Conservation (phyloP, 2,797 vertebrate species). For the Protosalanx chinensis region DNA sequence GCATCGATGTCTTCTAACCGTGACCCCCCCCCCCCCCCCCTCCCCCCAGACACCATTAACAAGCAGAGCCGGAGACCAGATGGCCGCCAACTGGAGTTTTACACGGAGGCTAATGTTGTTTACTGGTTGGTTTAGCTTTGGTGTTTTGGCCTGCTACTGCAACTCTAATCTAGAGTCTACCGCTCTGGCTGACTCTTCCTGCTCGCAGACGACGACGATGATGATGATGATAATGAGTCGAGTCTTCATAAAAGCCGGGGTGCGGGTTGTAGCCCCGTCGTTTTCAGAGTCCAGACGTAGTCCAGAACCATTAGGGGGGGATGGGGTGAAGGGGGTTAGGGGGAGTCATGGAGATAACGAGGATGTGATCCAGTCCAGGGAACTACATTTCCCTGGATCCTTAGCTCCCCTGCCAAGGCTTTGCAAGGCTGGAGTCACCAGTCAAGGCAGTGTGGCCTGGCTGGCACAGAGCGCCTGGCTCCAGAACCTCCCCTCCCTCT, state of each 20-base stretch:
- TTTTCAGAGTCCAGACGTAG: neutral
- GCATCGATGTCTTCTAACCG: neutral
- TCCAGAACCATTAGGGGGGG: neutral
- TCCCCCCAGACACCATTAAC: neutral
- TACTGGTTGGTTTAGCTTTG: neutral
- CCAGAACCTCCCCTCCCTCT: slow-evolving; percentile 46
- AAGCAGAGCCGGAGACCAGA: slow-evolving; percentile 54
- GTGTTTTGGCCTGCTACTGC: neutral
- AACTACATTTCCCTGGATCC: slow-evolving; percentile 49
- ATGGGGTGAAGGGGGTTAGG: neutral
- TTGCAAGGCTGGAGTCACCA: slow-evolving; percentile 34
- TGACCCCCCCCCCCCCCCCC: neutral
- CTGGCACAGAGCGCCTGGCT: neutral
- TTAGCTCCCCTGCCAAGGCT: slow-evolving; percentile 31
- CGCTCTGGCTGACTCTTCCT: too few species aligned
- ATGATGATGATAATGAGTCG: too few species aligned
- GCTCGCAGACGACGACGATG: too few species aligned
- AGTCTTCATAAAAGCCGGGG: too few species aligned
- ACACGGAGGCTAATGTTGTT: slow-evolving; percentile 9
- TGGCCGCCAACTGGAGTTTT: slow-evolving; percentile 3
- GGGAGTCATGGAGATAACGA: neutral
- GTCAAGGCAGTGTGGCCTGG: neutral
- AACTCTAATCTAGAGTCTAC: neutral
- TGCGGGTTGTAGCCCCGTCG: too few species aligned
- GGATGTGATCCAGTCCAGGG: slow-evolving; percentile 43